Conservation (phyloP, 1,140 invertebrate species). For the Drosophila baimaii region DNA sequence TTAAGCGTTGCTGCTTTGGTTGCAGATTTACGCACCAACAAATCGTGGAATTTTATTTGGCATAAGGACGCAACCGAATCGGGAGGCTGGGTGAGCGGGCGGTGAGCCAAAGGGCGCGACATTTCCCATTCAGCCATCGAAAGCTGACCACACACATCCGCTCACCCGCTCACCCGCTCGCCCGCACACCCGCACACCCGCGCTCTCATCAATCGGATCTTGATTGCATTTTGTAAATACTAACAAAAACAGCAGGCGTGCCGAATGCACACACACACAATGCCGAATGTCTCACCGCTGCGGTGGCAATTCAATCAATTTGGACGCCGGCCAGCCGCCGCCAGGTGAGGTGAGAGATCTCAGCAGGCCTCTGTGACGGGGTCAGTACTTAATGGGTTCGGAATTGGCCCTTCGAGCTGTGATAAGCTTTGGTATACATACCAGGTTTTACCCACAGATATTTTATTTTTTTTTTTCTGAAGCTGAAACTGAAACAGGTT, state of each 20-base stretch:
- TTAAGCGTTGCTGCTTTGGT: constrained; percentile 73
- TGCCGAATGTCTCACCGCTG: constrained; percentile 21
- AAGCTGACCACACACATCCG: constrained; percentile 6
- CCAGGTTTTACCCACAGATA: too few species aligned
- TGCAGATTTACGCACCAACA: constrained; percentile 80
- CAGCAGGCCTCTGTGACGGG: neutral
- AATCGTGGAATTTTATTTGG: constrained; percentile 75
- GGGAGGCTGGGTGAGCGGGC: too few species aligned
- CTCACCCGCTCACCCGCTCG: neutral
- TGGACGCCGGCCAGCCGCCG: constrained; percentile 12
- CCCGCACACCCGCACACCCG: neutral
- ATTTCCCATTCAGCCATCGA: constrained; percentile 66
- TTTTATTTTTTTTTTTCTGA: too few species aligned
- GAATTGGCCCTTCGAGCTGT: neutral
- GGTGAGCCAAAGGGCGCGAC: constrained; percentile 28
- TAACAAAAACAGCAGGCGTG: constrained; percentile 45
- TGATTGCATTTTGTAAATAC: constrained; percentile 74
- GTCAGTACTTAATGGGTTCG: neutral
- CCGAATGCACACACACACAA: neutral
- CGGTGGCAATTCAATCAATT: constrained; percentile 46
- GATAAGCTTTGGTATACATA: too few species aligned
- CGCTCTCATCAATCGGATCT: constrained; percentile 48
- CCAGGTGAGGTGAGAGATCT: constrained; percentile 3
- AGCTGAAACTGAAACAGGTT: neutral
- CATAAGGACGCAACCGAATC: constrained; percentile 1